Evolutionary conservation across 2,797 vertebrate species (phyloP).

Genomic region (Acomys russatus): DNA sequence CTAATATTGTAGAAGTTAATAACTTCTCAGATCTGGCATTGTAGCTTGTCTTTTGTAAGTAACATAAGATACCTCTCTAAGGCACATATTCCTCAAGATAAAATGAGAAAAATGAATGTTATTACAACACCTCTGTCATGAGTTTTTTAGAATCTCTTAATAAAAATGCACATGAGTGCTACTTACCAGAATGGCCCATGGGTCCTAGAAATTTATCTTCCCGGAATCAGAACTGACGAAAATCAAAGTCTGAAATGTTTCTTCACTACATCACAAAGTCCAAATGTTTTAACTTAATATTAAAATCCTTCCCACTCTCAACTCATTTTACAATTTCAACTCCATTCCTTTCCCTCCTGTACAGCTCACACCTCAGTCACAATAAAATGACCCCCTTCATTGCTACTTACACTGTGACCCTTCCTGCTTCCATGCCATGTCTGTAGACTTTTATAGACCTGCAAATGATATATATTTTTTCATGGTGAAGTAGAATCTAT

Average conservation of each 20-base stretch:
- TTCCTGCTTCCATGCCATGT: background rate
- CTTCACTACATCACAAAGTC: background rate
- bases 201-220: background rate
- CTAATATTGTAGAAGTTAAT: background rate
- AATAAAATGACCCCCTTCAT: background rate
- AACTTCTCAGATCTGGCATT: constrained; percentile 12
- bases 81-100: background rate
- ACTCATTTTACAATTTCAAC: background rate
- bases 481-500: background rate
- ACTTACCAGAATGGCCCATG: background rate
- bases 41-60: background rate
- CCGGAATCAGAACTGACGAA: constrained; percentile 33
- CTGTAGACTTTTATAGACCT: background rate
- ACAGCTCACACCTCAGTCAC: background rate
- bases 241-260: background rate
- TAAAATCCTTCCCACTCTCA: background rate
- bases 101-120: background rate
- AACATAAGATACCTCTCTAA: background rate
- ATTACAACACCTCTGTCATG: background rate
- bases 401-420: background rate
- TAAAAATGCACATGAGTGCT: background rate
- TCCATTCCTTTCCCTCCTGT: background rate
- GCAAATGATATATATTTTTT: background rate
- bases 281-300: background rate
- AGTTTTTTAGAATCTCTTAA: background rate